A percentile compares a stretch with the other conserved stretches of the same genome.
These are phyloP conservation scores for Camptogramma bilineatum DNA, from an alignment of 2,888 invertebrate genomes.

Conservation along the genomic window DNA sequence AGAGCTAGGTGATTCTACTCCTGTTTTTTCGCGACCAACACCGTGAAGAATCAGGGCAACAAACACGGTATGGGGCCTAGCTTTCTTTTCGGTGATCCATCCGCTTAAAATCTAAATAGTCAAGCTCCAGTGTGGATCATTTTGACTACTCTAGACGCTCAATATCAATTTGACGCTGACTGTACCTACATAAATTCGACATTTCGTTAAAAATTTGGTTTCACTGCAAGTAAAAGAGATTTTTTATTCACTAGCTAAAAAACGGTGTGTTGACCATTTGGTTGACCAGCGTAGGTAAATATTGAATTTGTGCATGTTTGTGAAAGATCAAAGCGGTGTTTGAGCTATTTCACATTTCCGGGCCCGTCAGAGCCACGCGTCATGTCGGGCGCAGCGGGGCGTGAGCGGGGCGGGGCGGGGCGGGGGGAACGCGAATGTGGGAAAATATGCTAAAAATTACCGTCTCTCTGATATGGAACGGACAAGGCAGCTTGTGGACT, in stretches of 20 bases:
- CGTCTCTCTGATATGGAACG: background rate
- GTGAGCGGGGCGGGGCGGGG: background rate
- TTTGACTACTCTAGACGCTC: too few relatives aligned
- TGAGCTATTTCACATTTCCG: background rate
- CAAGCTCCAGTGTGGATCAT: too few relatives aligned
- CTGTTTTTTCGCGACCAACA: too few relatives aligned
- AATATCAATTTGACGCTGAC: too few relatives aligned
- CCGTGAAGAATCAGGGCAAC: too few relatives aligned
- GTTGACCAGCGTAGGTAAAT: background rate
- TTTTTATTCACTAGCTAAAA: background rate
- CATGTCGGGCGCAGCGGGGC: background rate
- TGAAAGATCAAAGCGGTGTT: background rate
- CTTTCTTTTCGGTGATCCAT: too few relatives aligned
- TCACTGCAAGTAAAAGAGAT: background rate
- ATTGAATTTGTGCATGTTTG: background rate
- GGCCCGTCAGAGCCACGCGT: conserved; percentile 3
- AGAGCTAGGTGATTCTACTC: too few relatives aligned
- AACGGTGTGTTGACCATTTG: background rate
- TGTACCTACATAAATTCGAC: background rate
- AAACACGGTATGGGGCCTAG: too few relatives aligned
- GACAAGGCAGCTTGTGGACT: conserved; percentile 1
- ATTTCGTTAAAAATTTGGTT: background rate
- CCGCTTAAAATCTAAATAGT: too few relatives aligned
- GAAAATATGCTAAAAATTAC: conserved; percentile 4
- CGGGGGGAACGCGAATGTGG: background rate